Conservation (phyloP, 2,888 invertebrate species). For the Celastrina argiolus region DNA sequence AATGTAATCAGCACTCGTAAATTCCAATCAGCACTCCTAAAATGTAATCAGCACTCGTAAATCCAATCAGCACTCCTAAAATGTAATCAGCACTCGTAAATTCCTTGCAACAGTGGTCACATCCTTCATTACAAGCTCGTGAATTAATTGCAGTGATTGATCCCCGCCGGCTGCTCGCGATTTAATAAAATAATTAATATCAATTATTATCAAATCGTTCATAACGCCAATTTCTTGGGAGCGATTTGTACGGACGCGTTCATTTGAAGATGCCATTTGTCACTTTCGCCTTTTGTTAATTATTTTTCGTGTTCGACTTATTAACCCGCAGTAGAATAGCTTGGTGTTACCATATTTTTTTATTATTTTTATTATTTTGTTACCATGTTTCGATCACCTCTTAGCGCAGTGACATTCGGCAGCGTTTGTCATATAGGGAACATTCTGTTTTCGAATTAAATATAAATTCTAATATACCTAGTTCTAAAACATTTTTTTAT, state of each 20-base stretch:
- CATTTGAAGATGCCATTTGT: conserved; percentile 18
- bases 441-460: too few relatives aligned
- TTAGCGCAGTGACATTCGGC: too few relatives aligned
- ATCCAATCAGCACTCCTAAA: not conserved
- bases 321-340: too few relatives aligned
- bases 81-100: not conserved
- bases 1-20: not conserved
- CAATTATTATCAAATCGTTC: conserved; percentile 10
- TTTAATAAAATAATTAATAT: conserved; percentile 22
- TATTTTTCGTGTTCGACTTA: too few relatives aligned
- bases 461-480: too few relatives aligned
- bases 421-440: too few relatives aligned
- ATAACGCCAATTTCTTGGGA: conserved; percentile 14
- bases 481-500: too few relatives aligned
- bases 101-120: not conserved
- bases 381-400: too few relatives aligned
- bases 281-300: not conserved
- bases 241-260: conserved; percentile 20
- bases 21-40: too few relatives aligned
- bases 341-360: not conserved
- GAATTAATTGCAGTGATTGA: not conserved
- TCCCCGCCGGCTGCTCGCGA: not conserved
- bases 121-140: not conserved
- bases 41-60: not conserved
- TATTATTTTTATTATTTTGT: not conserved